Conservation (phyloP, 2,797 vertebrate species). For the Rhincodon typus region DNA sequence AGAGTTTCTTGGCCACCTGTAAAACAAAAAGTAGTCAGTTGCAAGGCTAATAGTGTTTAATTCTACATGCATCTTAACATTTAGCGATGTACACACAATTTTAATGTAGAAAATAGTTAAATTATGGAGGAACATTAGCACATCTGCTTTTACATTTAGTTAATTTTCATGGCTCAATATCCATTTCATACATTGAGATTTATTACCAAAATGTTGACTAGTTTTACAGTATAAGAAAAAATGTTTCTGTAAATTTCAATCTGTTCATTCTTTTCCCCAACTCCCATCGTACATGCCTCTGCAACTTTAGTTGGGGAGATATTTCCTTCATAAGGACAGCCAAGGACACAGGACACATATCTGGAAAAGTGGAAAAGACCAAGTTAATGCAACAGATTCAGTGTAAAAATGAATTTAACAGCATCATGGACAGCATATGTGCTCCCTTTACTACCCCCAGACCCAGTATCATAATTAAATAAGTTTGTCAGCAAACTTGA, state of each 20-base stretch:
- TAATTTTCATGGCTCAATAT: background rate
- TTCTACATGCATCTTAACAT: background rate
- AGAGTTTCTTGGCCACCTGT: slow-evolving; percentile 83
- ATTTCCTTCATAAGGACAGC: slow-evolving; percentile 93
- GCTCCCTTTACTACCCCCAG: too few relatives aligned
- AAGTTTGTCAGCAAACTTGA: too few relatives aligned
- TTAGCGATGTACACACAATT: background rate
- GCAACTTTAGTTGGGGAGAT: slow-evolving; percentile 84
- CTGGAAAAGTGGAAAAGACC: slow-evolving; percentile 52
- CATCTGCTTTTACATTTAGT: background rate
- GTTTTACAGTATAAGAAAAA: background rate
- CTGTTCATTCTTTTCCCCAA: background rate
- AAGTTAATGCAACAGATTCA: background rate
- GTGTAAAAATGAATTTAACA: background rate
- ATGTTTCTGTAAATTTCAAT: background rate
- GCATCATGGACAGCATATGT: too few relatives aligned
- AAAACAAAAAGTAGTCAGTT: background rate
- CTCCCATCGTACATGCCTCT: slow-evolving; percentile 62
- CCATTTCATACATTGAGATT: background rate
- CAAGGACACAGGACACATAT: slow-evolving; percentile 88
- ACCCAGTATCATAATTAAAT: too few relatives aligned
- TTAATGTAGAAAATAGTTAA: background rate
- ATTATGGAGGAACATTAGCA: background rate
- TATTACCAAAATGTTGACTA: background rate
- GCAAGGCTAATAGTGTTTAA: background rate